Base-by-base conservation (phyloP, 2,113 vertebrate species). In the Anthoscopus minutus region DNA sequence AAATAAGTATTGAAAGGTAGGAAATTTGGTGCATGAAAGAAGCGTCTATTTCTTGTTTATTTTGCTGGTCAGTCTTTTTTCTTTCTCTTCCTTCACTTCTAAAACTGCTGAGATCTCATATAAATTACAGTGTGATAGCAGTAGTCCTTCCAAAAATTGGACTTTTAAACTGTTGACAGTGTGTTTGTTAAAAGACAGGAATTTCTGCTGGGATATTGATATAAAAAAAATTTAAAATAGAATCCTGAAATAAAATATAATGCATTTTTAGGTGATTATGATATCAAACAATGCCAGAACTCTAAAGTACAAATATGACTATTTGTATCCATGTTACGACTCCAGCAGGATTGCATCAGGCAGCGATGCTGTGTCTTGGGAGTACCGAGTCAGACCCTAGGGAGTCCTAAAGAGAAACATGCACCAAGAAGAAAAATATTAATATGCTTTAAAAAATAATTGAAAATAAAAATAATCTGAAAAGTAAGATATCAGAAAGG, bases 151-250 rank as follows among this genome's bases (percentile, higher is more conserved):
- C 2, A 22, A 76, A 79, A 67, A 44, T 24, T 4, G 9, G 1
- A 0, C 0, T 62, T 84, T 60, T 45, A 33, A 38, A 5, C 47
- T 11, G 31, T 56, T 33, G 4, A 6, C 8, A 23, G 2, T 15
- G 16, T 40, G 14, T 57, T 57, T 9, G 7, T 51, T 70, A 42
- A 80, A 80, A 54, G n/a, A 31, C 30, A 54, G 10, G 2, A 82
- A 73, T 8, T 51, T 76, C 8, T 33, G 1, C 27, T 42, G n/a
- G 9, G 6, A 50, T 84, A 57, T 33, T 58, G 19, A 2, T 67
- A 11, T 11, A 60, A 71, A 62, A 25, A 25, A 13, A 13, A 35
- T 30, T 38, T 18, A 70, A 61, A 8, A 61, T 33, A 11, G 3
- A 3, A 58, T 66, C 53, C 24, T 58, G 42, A 81, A 25, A 38